These are phyloP conservation scores for Dynastes tityus DNA, from an alignment of 2,888 invertebrate species.

Conservation along the genomic window DNA sequence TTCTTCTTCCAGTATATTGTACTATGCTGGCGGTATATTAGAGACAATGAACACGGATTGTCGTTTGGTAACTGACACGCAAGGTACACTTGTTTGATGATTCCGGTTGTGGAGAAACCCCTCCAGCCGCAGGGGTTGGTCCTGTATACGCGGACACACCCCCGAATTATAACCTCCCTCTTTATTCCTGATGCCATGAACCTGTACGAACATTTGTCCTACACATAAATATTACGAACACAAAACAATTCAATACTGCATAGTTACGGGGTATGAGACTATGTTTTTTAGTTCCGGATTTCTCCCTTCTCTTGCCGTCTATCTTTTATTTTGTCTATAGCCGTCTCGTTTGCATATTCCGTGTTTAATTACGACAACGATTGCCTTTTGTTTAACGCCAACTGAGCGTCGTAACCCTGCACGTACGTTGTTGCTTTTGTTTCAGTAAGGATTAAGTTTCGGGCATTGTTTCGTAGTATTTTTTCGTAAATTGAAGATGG, in stretches of 20 bases:
- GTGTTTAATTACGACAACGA: constrained; percentile 38
- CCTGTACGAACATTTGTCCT: constrained; percentile 32
- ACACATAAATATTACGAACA: constrained; percentile 26
- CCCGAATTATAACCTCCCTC: constrained; percentile 55
- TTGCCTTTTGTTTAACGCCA: constrained; percentile 35
- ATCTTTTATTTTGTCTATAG: background rate
- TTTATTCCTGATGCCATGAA: constrained; percentile 34
- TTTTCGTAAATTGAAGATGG: constrained; percentile 29
- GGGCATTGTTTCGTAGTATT: constrained; percentile 6
- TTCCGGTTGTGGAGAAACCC: constrained; percentile 63
- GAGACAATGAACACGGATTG: constrained; percentile 63
- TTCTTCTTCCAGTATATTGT: constrained; percentile 9
- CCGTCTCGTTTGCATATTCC: constrained; percentile 23
- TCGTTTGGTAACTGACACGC: constrained; percentile 66
- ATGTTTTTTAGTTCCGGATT: constrained; percentile 7
- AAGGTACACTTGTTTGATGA: constrained; percentile 65
- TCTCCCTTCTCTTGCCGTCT: constrained; percentile 13
- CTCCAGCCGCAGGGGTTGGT: constrained; percentile 66
- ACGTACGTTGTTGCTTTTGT: constrained; percentile 24
- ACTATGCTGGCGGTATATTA: constrained; percentile 58
- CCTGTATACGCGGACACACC: constrained; percentile 64
- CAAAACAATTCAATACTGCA: constrained; percentile 33
- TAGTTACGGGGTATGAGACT: constrained; percentile 3
- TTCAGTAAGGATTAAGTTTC: constrained; percentile 22
- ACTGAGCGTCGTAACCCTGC: constrained; percentile 17